Base-by-base conservation (phyloP, 2,888 invertebrate genomes). In the Apotomis capreana region DNA sequence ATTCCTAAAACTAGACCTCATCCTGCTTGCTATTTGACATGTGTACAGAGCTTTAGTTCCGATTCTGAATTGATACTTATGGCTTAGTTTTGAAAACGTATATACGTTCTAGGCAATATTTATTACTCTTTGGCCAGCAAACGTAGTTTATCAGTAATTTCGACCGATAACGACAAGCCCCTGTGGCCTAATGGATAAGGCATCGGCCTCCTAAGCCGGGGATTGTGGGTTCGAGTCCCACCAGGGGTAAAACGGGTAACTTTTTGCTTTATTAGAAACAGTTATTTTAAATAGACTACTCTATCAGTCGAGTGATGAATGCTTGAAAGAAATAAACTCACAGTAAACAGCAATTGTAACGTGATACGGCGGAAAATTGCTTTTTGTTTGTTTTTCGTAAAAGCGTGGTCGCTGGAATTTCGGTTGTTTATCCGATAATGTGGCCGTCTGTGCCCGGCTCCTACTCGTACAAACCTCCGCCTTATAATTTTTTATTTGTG, bases 121-220 rank as follows among this genome's bases (percentile, higher is more conserved):
- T 37, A 13, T 57, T 68, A 71, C 4, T 71, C 71, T 68, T 52
- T 68, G 64, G 68, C 26, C 0, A n/a, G n/a, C 44, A 10, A 37
- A 15, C 49, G 36, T 6, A 55, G 6, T 8, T 68, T 1, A 63
- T 60, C 36, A 57, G 59, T 74, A 61, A 75, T 77, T 76, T 78
- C 76, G 49, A 0, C 26, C 6, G 26, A 6, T n/a, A n/a, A n/a
- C n/a, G n/a, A 0, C 65, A 55, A 78, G 84, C 83, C 83, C 83
- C 82, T 83, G 83, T 83, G 82, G 83, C 83, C 83, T 84, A 82
- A 81, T 79, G 79, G 77, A 77, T 77, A 77, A 95, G 95, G 95
- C 95, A 95, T 95, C 95, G 95, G 95, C 95, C 95, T 95, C 95
- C 95, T 95, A 95, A 95, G 95, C 95, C 95, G 95, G 95, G 95